These are phyloP conservation scores for Wasmannia auropunctata DNA, from an alignment of 1,140 invertebrate genomes.

Conservation along the genomic window DNA sequence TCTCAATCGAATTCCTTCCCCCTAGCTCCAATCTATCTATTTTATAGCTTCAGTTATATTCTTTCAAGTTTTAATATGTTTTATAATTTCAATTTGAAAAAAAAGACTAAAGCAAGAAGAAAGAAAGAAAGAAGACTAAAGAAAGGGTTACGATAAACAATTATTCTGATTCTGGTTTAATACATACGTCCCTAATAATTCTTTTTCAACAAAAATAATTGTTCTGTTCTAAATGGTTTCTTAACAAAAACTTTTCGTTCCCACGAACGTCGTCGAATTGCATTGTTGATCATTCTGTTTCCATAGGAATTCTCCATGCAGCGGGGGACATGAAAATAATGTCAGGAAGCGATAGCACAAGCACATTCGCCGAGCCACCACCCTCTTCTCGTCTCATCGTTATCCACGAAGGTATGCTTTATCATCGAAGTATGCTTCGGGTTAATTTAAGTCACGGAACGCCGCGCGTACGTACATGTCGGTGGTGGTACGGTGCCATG, in stretches of 20 bases:
- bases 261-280: background rate
- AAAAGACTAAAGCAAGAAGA: no score
- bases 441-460: constrained; percentile 60
- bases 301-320: constrained; percentile 41
- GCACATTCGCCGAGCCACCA: background rate
- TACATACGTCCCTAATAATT: background rate
- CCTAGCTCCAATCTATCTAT: background rate
- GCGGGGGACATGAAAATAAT: background rate
- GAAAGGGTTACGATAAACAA: background rate
- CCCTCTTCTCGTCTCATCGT: background rate
- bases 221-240: background rate
- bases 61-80: background rate
- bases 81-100: background rate
- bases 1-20: no score
- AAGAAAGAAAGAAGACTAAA: background rate
- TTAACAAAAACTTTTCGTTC: background rate
- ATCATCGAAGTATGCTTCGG: background rate
- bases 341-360: constrained; percentile 27
- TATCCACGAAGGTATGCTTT: constrained; percentile 2
- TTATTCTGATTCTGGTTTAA: background rate
- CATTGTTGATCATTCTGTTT: constrained; percentile 48
- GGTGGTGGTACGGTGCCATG: constrained; percentile 74
- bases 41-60: background rate
- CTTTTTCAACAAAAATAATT: background rate
- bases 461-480: background rate